A percentile compares a stretch with the other conserved stretches of the same genome.
These are phyloP conservation scores for Trinectes maculatus DNA, from an alignment of 2,113 vertebrate genomes.

Conservation along the genomic window DNA sequence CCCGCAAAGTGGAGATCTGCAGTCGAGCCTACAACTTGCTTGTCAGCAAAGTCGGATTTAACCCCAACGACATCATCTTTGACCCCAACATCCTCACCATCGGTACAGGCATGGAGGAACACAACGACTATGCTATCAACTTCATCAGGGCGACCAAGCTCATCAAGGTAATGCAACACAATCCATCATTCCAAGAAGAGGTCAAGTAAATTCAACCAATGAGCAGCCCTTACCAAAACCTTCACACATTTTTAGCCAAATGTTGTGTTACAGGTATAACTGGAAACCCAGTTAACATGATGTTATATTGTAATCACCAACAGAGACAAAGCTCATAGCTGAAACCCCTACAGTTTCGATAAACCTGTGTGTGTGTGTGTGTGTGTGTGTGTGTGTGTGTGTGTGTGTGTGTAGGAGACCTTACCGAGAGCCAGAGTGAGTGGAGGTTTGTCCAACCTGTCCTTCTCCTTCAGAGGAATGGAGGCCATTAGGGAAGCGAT, in stretches of 20 bases:
- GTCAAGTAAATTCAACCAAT: too few relatives aligned
- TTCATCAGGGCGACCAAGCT: slow-evolving; percentile 89
- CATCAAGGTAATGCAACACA: slow-evolving; percentile 86
- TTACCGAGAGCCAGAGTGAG: slow-evolving; percentile 91
- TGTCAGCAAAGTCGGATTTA: slow-evolving; percentile 84
- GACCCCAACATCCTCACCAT: slow-evolving; percentile 98
- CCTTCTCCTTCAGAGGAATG: slow-evolving; percentile 98
- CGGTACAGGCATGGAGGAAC: slow-evolving; percentile 97
- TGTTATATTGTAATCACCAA: too few relatives aligned
- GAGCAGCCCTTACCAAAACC: too few relatives aligned
- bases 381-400: slow-evolving; percentile 13
- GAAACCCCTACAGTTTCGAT: too few relatives aligned
- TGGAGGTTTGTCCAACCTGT: slow-evolving; percentile 96
- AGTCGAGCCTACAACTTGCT: slow-evolving; percentile 91
- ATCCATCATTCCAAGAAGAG: neutral
- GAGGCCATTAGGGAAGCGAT: slow-evolving; percentile 96
- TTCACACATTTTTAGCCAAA: too few relatives aligned
- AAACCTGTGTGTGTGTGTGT: neutral
- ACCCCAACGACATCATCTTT: slow-evolving; percentile 96
- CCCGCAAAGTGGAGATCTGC: slow-evolving; percentile 89
- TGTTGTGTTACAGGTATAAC: too few relatives aligned
- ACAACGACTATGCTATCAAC: slow-evolving; percentile 90
- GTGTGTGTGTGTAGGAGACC: slow-evolving; percentile 80
- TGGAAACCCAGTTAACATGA: too few relatives aligned
- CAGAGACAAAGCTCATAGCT: too few relatives aligned